Evolutionary conservation across 2,113 vertebrate species (phyloP), one percentile per base, ranked within the genome.

Genomic region (Narcine bancroftii): DNA sequence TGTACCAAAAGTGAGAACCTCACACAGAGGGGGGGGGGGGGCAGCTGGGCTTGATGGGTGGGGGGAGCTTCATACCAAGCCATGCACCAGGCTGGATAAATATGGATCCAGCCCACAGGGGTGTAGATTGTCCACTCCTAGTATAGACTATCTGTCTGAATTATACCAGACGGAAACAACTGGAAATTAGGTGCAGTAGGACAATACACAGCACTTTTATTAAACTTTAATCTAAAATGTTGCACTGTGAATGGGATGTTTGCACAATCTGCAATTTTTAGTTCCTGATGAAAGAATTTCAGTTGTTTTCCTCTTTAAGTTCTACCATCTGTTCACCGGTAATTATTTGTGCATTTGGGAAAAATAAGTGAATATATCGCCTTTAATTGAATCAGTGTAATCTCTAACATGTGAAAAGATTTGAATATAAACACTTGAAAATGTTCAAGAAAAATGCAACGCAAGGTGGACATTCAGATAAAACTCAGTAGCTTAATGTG

Each of bases 251-350:
- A 91, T 91, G 89, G 66, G 65, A 69, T 91, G 42, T 39, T 69
- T 1, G 47, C 21, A 42, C 19, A 69, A 39, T 33, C 65, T 91
- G 45, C 39, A 17, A 69, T 91, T 91, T 89, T 65, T 42, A 69
- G 89, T 69, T 91, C 89, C 89, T 91, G 63, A 69, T 91, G 63
- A 91, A 65, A 91, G 65, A 69, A 24, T 9, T 91, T 91, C 89
- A 91, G 65, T 91, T 69, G 89, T 69, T 65, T 91, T 10, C 39
- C 45, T 47, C 89, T 89, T 63, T 91, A n/a, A 47, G 89, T 45
- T 91, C 89, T 33, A 69, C 89, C 89, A 91, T 91, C 89, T 91
- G 89, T 69, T 91, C 71, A 91, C 89, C 66, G 39, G 65, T 39
- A 29, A 10, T 91, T 42, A 47, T 91, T 91, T 47, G 29, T 91